phyloP scores from a whole-genome alignment of 2,888 invertebrate species.

The Macroteleia sp. region DNA sequence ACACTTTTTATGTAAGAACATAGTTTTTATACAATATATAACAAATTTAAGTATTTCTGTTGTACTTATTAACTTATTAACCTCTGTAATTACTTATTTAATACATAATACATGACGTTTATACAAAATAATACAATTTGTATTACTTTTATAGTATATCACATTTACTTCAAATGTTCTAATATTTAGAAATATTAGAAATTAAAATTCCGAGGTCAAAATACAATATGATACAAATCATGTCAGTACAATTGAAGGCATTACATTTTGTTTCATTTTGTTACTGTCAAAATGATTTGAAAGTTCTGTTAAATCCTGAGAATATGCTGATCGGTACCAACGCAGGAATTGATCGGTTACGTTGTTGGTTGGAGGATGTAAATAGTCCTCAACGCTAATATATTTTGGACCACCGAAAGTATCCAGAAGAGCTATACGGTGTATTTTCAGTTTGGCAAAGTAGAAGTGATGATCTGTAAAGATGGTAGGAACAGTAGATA shows the following conservation, averaged over 20 bases:
- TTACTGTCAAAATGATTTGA: background rate
- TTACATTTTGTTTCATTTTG: background rate
- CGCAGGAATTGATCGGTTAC: constrained; percentile 28
- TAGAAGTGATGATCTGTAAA: constrained; percentile 90
- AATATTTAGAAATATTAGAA: no score
- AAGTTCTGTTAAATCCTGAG: background rate
- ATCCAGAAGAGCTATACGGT: constrained; percentile 90
- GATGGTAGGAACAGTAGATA: no score
- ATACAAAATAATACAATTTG: no score
- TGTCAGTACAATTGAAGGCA: background rate
- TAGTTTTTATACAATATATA: constrained; percentile 23
- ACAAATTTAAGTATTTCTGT: constrained; percentile 2
- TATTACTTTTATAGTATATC: background rate
- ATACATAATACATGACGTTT: no score
- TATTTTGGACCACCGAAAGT: constrained; percentile 92
- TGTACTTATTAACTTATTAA: background rate
- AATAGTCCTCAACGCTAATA: constrained; percentile 87
- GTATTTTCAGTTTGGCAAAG: constrained; percentile 90
- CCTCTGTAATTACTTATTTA: background rate
- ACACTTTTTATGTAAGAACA: constrained; percentile 69
- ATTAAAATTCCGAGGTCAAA: background rate
- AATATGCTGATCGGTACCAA: background rate
- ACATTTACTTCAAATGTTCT: no score
- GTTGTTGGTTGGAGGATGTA: constrained; percentile 73
- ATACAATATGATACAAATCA: background rate